Percentiles rank a stretch among this genome's conserved stretches.
phyloP scores from a whole-genome alignment of 2,888 invertebrate genomes.

The Mechanitis messenoides region DNA sequence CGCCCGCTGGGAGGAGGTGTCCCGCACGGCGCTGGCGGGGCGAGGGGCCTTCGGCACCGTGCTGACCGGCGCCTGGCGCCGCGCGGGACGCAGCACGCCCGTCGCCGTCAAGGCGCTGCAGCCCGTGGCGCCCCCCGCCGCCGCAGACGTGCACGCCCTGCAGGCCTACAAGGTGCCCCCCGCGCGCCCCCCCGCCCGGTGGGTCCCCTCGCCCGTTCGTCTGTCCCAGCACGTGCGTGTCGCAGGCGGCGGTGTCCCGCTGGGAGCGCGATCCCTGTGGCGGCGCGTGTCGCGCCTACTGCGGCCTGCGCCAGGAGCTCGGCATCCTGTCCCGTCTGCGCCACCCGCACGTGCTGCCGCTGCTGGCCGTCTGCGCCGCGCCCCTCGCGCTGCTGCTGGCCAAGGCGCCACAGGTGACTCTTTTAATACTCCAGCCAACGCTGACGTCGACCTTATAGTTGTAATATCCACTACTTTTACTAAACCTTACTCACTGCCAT shows the following conservation, averaged over 20 bases:
- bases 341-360: constrained; percentile 94
- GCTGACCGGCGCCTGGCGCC: constrained; percentile 84
- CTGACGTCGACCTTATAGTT: no score
- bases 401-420: constrained; percentile 83
- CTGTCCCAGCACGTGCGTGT: not conserved
- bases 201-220: not conserved
- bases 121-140: constrained; percentile 87
- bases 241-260: constrained; percentile 85
- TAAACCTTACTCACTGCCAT: no score
- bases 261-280: constrained; percentile 96
- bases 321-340: constrained; percentile 89
- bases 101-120: constrained; percentile 97
- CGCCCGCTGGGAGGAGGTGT: constrained; percentile 88
- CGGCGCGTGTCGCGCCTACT: constrained; percentile 96
- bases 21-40: constrained; percentile 86
- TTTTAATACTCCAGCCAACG: not conserved
- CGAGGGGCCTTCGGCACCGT: constrained; percentile 99
- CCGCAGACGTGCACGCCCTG: constrained; percentile 39
- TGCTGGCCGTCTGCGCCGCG: constrained; percentile 91
- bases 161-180: constrained; percentile 58
- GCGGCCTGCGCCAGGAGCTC: constrained; percentile 95
- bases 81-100: constrained; percentile 49
- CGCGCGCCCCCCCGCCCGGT: no score
- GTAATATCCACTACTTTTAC: no score
- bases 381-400: constrained; percentile 93